A percentile compares a stretch with the other conserved stretches of the same genome.
Conservation (phyloP, 2,113 vertebrate genomes). For the Aplodontia rufa region DNA sequence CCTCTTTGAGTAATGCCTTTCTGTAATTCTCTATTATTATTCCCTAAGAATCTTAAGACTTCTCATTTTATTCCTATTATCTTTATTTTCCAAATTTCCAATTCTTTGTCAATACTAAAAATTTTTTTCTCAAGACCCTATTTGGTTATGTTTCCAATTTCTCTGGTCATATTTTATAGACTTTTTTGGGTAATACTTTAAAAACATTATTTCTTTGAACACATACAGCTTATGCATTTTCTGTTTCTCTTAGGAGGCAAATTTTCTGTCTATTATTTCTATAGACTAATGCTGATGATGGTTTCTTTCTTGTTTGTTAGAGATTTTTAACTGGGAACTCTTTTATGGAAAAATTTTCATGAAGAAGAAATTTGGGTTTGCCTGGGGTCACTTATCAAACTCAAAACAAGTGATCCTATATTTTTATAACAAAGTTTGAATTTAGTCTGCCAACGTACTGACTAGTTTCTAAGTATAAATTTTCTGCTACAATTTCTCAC, state of each 20-base stretch:
- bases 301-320: not conserved
- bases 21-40: not conserved
- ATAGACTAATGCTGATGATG: not conserved
- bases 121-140: not conserved
- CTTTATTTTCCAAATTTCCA: not conserved
- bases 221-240: not conserved
- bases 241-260: not conserved
- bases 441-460: not conserved
- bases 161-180: not conserved
- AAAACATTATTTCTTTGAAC: not conserved
- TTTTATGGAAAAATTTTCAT: conserved; percentile 22
- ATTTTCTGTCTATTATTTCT: not conserved
- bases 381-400: not conserved
- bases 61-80: not conserved
- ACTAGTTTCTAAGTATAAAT: conserved; percentile 17
- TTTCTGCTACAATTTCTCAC: not conserved
- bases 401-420: conserved; percentile 20
- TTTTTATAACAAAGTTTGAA: not conserved
- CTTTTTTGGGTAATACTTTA: not conserved
- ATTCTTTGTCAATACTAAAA: not conserved
- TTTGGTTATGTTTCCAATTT: conserved; percentile 10
- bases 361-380: not conserved
- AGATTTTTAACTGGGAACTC: conserved; percentile 17
- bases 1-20: not conserved
- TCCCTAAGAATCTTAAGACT: not conserved